phyloP scores from a whole-genome alignment of 1,140 invertebrate genomes.

The Periplaneta americana region DNA sequence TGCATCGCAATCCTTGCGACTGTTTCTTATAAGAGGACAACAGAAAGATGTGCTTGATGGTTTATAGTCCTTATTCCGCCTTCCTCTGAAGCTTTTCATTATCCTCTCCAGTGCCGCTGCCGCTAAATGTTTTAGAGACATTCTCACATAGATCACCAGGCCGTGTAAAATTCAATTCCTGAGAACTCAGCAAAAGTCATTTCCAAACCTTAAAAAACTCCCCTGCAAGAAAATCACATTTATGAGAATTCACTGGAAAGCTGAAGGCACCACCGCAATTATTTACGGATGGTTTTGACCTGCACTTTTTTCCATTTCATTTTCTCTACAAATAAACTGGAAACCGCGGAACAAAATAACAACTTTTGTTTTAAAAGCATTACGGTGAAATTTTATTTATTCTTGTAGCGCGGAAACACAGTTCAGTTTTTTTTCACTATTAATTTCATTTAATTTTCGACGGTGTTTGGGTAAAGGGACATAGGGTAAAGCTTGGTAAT shows the following conservation, averaged over 20 bases:
- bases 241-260: not conserved
- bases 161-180: not conserved
- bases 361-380: too few relatives aligned
- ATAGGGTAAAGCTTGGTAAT: too few relatives aligned
- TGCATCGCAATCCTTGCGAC: not conserved
- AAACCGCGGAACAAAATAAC: too few relatives aligned
- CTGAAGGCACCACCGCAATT: not conserved
- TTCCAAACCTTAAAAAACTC: not conserved
- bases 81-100: not conserved
- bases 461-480: too few relatives aligned
- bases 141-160: not conserved
- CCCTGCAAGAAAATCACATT: not conserved
- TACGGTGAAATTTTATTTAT: too few relatives aligned
- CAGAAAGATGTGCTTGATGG: not conserved
- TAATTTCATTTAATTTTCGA: too few relatives aligned
- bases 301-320: too few relatives aligned
- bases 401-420: too few relatives aligned
- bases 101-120: not conserved
- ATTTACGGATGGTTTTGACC: not conserved
- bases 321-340: too few relatives aligned
- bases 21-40: not conserved
- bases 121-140: not conserved
- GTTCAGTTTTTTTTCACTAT: too few relatives aligned
- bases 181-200: too few relatives aligned
- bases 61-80: not conserved